phyloP scores from a whole-genome alignment of 2,888 invertebrate species.

The Ochropleura leucogaster region DNA sequence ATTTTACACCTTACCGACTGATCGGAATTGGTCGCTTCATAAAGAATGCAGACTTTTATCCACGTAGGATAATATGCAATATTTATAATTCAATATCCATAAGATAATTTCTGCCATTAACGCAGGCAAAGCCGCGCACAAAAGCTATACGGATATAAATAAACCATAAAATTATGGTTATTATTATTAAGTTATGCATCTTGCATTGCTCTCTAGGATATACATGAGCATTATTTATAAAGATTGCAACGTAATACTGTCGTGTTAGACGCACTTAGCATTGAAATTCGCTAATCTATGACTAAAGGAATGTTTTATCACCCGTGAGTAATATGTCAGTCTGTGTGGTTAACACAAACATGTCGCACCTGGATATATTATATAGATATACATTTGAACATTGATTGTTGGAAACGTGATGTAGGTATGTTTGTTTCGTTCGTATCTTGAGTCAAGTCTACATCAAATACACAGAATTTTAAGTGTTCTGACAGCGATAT shows the following conservation, averaged over 20 bases:
- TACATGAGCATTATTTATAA: constrained; percentile 10
- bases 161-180: neutral
- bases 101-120: neutral
- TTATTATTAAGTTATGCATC: constrained; percentile 8
- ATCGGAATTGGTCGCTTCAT: neutral
- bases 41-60: neutral
- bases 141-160: neutral
- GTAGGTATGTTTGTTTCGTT: neutral
- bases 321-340: constrained; percentile 66
- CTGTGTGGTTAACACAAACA: constrained; percentile 59
- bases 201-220: constrained; percentile 15
- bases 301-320: constrained; percentile 77
- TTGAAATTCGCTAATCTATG: constrained; percentile 80
- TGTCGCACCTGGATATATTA: constrained; percentile 57
- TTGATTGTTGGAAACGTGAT: constrained; percentile 21
- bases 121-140: neutral
- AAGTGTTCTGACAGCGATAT: constrained; percentile 13
- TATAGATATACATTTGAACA: constrained; percentile 10
- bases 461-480: constrained; percentile 18
- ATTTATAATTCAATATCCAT: too few relatives aligned
- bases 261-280: constrained; percentile 63
- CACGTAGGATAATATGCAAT: too few relatives aligned
- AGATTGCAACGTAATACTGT: constrained; percentile 36
- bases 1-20: neutral
- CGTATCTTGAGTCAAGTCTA: constrained; percentile 38